These are phyloP conservation scores for Octomys mimax DNA, from an alignment of 2,797 vertebrate species.

Conservation along the genomic window DNA sequence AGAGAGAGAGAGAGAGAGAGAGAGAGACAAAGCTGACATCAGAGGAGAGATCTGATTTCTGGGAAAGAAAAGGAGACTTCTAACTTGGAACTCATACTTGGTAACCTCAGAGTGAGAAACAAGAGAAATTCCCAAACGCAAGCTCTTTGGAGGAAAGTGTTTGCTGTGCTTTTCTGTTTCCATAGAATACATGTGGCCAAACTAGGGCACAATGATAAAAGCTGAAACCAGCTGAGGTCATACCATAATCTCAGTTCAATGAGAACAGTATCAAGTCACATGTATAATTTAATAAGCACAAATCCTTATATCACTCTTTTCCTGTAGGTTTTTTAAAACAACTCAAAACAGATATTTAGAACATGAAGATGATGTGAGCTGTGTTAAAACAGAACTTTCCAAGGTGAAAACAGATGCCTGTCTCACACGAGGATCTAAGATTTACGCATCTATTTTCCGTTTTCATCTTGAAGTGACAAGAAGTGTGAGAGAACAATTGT, in stretches of 20 bases:
- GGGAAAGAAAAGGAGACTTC: conserved; percentile 30
- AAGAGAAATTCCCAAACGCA: not conserved
- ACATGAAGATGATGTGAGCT: not conserved
- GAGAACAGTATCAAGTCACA: not conserved
- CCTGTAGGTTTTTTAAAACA: not conserved
- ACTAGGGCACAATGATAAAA: not conserved
- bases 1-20: too few species aligned
- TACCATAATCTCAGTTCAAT: not conserved
- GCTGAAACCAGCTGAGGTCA: not conserved
- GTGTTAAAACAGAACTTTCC: not conserved
- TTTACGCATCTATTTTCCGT: not conserved
- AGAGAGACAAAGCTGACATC: not conserved
- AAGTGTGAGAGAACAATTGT: not conserved
- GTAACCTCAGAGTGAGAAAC: not conserved
- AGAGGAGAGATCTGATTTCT: conserved; percentile 60
- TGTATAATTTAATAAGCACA: not conserved
- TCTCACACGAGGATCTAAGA: not conserved
- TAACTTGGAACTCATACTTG: not conserved
- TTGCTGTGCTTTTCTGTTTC: conserved; percentile 53
- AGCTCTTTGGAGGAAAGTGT: not conserved
- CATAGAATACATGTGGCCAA: not conserved
- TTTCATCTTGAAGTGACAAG: not conserved
- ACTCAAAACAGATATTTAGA: not conserved
- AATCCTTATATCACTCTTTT: not conserved
- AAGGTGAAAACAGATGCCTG: not conserved